A percentile compares a stretch with the other conserved stretches of the same genome.
Evolutionary conservation across 2,888 invertebrate species (phyloP).

Genomic region (Dryomyza anilis): DNA sequence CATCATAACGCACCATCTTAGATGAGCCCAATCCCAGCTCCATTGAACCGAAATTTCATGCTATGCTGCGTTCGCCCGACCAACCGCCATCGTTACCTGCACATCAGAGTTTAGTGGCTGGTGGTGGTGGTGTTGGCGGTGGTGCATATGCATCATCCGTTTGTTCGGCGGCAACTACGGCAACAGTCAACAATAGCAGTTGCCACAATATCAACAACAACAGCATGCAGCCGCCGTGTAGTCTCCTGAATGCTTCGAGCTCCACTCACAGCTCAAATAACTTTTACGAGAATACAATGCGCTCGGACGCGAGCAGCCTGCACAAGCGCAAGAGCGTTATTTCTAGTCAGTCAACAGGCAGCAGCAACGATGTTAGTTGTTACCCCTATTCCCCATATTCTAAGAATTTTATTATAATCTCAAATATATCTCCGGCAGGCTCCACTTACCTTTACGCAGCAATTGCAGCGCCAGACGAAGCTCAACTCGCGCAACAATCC

Average conservation of each 20-base stretch:
- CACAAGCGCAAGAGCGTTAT: constrained; percentile 62
- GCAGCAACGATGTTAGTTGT: constrained; percentile 60
- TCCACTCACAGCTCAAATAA: constrained; percentile 62
- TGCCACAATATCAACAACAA: constrained; percentile 34
- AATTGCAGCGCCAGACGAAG: constrained; percentile 71
- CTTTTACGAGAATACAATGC: constrained; percentile 62
- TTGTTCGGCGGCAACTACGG: constrained; percentile 55
- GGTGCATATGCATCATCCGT: constrained; percentile 52
- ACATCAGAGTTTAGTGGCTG: constrained; percentile 46
- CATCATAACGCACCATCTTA: constrained; percentile 32
- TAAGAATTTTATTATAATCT: background rate
- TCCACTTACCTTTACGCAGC: constrained; percentile 89
- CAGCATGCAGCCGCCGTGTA: constrained; percentile 44
- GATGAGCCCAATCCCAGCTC: constrained; percentile 58
- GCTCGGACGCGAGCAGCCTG: constrained; percentile 61
- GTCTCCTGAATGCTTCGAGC: constrained; percentile 57
- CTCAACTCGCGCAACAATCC: constrained; percentile 59
- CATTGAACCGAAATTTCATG: constrained; percentile 58
- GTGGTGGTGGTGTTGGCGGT: constrained; percentile 47
- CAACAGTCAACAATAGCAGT: constrained; percentile 47
- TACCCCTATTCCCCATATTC: background rate
- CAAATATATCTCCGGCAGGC: constrained; percentile 52
- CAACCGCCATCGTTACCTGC: constrained; percentile 57
- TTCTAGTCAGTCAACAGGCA: constrained; percentile 62
- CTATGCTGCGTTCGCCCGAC: constrained; percentile 60